Evolutionary conservation across 2,797 vertebrate genomes (phyloP).

Genomic region (Peromyscus attwateri): DNA sequence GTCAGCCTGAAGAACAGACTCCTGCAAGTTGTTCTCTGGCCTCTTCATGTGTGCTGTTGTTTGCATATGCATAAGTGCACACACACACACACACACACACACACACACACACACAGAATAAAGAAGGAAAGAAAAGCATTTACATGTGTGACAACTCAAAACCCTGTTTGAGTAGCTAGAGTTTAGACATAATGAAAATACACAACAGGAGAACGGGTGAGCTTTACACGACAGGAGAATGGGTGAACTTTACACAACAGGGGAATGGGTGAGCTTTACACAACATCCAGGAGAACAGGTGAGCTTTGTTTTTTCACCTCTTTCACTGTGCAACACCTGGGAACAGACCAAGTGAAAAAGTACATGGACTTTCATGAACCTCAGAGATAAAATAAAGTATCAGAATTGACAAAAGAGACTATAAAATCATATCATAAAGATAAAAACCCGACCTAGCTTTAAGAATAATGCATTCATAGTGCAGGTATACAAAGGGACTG

Average conservation of each 20-base stretch:
- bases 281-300: background rate
- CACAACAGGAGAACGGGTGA: background rate
- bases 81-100: too few species aligned
- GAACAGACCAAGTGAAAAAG: background rate
- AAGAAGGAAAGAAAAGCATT: background rate
- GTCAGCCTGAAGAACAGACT: background rate
- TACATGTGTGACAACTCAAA: background rate
- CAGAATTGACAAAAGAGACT: background rate
- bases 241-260: too few species aligned
- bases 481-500: background rate
- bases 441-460: background rate
- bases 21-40: background rate
- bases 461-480: background rate
- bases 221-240: too few species aligned
- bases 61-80: background rate
- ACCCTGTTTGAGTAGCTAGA: background rate
- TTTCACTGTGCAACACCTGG: background rate
- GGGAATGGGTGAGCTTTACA: too few species aligned
- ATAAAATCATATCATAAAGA: background rate
- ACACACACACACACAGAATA: background rate
- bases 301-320: background rate
- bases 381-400: background rate
- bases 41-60: background rate
- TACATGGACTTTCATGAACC: background rate
- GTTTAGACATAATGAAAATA: background rate